phyloP scores from a whole-genome alignment of 2,888 invertebrate species.

The Agrotis ipsilon region DNA sequence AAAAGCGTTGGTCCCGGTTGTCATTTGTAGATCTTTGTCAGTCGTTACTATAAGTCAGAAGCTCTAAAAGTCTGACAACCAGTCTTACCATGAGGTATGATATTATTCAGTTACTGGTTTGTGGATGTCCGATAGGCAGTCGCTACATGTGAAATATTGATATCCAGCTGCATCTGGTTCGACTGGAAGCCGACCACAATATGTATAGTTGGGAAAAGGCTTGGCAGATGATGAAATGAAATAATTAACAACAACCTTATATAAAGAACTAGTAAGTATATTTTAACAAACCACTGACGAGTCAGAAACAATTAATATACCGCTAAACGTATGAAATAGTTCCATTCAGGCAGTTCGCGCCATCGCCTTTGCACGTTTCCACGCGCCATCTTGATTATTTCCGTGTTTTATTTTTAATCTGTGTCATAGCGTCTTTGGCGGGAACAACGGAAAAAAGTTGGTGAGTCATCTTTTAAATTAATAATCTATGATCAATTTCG shows the following conservation, averaged over 20 bases:
- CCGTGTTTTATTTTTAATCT: conserved; percentile 41
- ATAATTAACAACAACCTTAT: background rate
- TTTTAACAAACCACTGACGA: conserved; percentile 11
- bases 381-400: conserved; percentile 1
- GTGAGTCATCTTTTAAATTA: conserved; percentile 31
- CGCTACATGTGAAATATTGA: too few relatives aligned
- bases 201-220: too few relatives aligned
- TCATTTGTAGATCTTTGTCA: too few relatives aligned
- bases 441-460: conserved; percentile 37
- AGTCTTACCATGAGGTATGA: too few relatives aligned
- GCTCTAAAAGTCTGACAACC: too few relatives aligned
- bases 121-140: too few relatives aligned
- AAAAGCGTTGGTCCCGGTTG: too few relatives aligned
- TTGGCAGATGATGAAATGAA: too few relatives aligned
- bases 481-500: background rate
- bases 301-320: conserved; percentile 28
- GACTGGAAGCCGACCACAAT: too few relatives aligned
- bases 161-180: too few relatives aligned
- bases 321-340: background rate
- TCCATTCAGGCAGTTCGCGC: conserved; percentile 31
- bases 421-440: conserved; percentile 61
- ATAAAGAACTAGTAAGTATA: conserved; percentile 2
- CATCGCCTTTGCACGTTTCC: conserved; percentile 34
- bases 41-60: too few relatives aligned
- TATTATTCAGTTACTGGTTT: too few relatives aligned